Base-by-base conservation (phyloP, 2,113 vertebrate species). In the Heterocephalus glaber region DNA sequence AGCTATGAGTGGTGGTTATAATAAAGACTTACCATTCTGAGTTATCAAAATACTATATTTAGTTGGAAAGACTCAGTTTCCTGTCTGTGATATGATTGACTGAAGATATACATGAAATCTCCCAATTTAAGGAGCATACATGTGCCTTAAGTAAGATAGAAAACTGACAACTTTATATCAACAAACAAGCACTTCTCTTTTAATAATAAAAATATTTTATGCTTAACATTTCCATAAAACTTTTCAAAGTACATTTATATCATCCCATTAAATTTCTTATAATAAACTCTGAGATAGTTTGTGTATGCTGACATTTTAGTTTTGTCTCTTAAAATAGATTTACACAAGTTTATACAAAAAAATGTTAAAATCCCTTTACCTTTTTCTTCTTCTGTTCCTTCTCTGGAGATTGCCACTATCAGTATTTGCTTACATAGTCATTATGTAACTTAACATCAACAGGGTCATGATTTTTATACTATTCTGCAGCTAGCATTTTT, bases 311-410 rank as follows among this genome's bases (percentile, higher is more conserved):
- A 85, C 81, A 87, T 79, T 93, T 65, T 86, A 33, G 49, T 58
- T 90, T 92, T 93, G 28, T 86, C 41, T 92, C 84, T 95, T 54
- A 88, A 89, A 72, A 81, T 84, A 91, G 84, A 28, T 89, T 91
- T 52, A 33, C 52, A 54, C 4, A 74, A 38, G 28, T 86, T 19
- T 35, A 70, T 61, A 7, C 49, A 81, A 41, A 79, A n/a, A 84
- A 92, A 35, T 13, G 3, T 70, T 28, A 86, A 82, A 60, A 16
- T 77, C n/a, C 5, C 49, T 65, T 93, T 17, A n/a, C 16, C 16
- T 58, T 10, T 77, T 89, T 85, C 52, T 16, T 86, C 28, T 79
- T 94, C 35, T 20, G 58, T 70, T 58, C 24, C 41, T 63, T 68
- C 33, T 44, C 30, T 0, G 8, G 65, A 33, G n/a, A 33, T 70